Base-by-base conservation (phyloP, 2,888 invertebrate species). In the Orgyia antiqua region DNA sequence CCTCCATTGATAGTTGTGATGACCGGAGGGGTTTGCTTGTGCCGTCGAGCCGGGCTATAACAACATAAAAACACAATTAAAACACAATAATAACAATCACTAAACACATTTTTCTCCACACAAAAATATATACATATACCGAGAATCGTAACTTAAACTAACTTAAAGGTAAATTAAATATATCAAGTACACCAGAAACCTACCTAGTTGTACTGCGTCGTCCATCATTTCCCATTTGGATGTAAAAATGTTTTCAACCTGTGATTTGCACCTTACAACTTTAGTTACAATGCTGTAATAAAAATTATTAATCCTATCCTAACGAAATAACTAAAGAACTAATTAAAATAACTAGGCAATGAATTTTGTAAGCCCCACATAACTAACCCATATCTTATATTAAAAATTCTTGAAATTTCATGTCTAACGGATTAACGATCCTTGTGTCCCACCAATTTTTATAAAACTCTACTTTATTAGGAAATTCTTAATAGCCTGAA, bases 11-110 rank as follows among this genome's bases (percentile, higher is more conserved):
- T 59, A 90, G 87, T 36, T 90, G 88, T 36, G 90, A 88, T 39
- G 92, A 88, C 39, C 91, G 89, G 39, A 91, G 88, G 29, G 92
- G 92, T 68, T 91, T 93, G 68, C 88, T 93, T 52, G 94, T 92
- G 42, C 98, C 98, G 87, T 98, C 98, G 76, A 98, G 90, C 41
- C 96, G 94, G 60, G 97, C 98, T 97, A 88, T 12, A 89, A 90
- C 82, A 79, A 72, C 45, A 36, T 54, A 69, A 60, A 45, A 36
- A 33, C 49, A 11, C 15, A n/a, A 35, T 39, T 39, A 45, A 59
- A 36, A 58, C 13, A 33, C 11, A 35, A 27, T 30, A 39, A 19
- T 7, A 13, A 21, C 15, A 20, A 13, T 24, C 11, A 4, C 24
- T 24, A 15, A 15, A 15, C 15, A 4, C 15, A 4, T 15, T 6